phyloP scores from a whole-genome alignment of 1,140 invertebrate species.

The Adoxophyes honmai region DNA sequence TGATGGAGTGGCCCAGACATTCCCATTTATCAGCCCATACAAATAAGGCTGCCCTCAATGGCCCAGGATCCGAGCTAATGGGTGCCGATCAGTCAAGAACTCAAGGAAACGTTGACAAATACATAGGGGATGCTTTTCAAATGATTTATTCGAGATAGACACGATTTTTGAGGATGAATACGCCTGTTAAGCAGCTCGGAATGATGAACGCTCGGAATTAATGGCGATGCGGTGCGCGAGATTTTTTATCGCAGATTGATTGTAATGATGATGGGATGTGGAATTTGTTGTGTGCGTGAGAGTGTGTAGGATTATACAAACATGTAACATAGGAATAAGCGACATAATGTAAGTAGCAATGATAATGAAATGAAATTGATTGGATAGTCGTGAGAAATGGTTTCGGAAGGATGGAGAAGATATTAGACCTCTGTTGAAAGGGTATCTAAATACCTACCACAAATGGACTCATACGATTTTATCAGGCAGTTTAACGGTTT shows the following conservation, averaged over 20 bases:
- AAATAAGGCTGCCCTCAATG: slow-evolving; percentile 44
- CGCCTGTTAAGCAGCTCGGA: not conserved
- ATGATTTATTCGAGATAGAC: slow-evolving; percentile 31
- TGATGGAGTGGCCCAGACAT: slow-evolving; percentile 24
- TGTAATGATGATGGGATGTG: no score
- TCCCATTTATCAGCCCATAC: slow-evolving; percentile 38
- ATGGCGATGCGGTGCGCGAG: not conserved
- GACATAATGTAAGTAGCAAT: no score
- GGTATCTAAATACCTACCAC: no score
- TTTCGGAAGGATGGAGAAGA: not conserved
- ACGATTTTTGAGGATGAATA: slow-evolving; percentile 13
- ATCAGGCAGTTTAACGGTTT: no score
- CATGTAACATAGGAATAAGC: no score
- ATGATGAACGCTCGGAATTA: slow-evolving; percentile 4
- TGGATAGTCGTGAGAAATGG: not conserved
- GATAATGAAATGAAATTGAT: no score
- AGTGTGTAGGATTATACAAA: no score
- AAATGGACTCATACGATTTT: no score
- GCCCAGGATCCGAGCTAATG: slow-evolving; percentile 38
- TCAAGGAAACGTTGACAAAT: slow-evolving; percentile 43
- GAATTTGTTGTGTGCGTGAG: no score
- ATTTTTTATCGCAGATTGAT: no score
- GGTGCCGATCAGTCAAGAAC: slow-evolving; percentile 32
- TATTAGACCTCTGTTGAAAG: no score
- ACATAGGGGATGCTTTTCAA: slow-evolving; percentile 32